phyloP scores from a whole-genome alignment of 2,888 invertebrate genomes.

The Melipona beecheii region DNA sequence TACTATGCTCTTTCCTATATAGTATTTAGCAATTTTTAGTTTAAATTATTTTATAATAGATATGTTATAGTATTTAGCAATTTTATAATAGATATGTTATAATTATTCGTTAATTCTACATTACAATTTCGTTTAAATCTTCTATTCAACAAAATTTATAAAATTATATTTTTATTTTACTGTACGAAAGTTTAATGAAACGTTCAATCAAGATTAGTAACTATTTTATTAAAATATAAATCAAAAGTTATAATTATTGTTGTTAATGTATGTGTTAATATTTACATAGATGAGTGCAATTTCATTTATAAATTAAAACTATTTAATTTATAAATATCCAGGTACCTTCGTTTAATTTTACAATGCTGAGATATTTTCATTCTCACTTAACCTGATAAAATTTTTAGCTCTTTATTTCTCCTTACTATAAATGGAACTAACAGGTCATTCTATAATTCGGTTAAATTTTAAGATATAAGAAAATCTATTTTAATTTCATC shows the following conservation, averaged over 20 bases:
- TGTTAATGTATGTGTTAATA: neutral
- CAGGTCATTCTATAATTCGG: neutral
- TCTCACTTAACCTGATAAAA: neutral
- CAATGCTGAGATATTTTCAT: neutral
- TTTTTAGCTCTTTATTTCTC: neutral
- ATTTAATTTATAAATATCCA: conserved; percentile 2
- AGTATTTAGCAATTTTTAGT: neutral
- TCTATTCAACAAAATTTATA: neutral
- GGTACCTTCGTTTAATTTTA: neutral
- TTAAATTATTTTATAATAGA: neutral
- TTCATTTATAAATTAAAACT: neutral
- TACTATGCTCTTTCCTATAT: neutral
- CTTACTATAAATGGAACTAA: neutral
- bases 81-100: neutral
- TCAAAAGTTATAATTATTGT: neutral
- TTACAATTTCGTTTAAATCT: neutral
- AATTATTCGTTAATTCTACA: neutral
- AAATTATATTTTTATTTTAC: neutral
- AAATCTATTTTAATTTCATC: neutral
- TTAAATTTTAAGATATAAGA: neutral
- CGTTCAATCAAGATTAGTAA: neutral
- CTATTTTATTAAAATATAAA: neutral
- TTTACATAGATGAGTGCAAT: neutral
- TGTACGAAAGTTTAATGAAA: neutral
- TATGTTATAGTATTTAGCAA: neutral